Evolutionary conservation across 2,888 invertebrate species (phyloP).

Genomic region (Noctua janthe): DNA sequence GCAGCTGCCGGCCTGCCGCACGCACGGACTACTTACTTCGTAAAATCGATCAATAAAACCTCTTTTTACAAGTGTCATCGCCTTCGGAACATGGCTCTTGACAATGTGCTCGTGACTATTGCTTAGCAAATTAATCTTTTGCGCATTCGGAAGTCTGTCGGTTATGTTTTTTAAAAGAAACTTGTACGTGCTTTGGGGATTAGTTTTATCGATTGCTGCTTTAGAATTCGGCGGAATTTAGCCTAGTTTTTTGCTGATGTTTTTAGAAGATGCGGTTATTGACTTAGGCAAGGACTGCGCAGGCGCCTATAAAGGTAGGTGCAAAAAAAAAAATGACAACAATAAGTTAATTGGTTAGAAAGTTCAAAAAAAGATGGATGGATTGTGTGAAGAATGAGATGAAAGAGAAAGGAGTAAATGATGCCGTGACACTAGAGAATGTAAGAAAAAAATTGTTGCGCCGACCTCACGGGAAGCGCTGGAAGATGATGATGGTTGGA

Average conservation of each 20-base stretch:
- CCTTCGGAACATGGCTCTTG: conserved; percentile 52
- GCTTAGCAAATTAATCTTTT: conserved; percentile 64
- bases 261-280: conserved; percentile 28
- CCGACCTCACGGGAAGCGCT: background rate
- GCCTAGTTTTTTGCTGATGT: conserved; percentile 44
- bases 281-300: conserved; percentile 5
- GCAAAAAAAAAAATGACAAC: background rate
- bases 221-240: conserved; percentile 26
- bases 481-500: background rate
- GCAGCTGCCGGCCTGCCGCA: conserved; percentile 80
- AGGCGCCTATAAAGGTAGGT: background rate
- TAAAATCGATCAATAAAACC: conserved; percentile 69
- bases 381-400: background rate
- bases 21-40: conserved; percentile 72
- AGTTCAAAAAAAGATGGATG: background rate
- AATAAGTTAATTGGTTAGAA: background rate
- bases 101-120: conserved; percentile 64
- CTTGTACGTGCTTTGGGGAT: conserved; percentile 43
- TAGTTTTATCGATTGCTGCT: conserved; percentile 19
- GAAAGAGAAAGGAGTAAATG: background rate
- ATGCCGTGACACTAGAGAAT: background rate
- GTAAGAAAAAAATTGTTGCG: background rate
- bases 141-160: conserved; percentile 51
- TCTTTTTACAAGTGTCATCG: conserved; percentile 69
- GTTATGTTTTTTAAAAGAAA: conserved; percentile 36